Evolutionary conservation across 2,888 invertebrate species (phyloP), one percentile per base, ranked within the genome.

Genomic region (Thereva nobilitata): DNA sequence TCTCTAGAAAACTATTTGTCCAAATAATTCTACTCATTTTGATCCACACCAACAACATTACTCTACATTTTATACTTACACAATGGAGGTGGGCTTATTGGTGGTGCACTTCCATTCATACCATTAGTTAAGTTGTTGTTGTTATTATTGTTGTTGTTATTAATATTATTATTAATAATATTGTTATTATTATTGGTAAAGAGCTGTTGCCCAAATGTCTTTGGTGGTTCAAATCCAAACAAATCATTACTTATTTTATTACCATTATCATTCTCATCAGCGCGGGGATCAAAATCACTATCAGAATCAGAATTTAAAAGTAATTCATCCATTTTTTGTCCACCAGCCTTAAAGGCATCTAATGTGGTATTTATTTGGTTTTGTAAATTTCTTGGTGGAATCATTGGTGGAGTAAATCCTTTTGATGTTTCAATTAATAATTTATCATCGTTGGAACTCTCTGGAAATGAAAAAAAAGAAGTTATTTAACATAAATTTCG

Each of bases 241-340:
- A 81, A 72, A 74, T 80, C 80, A 69, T 80, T 79, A 71, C 77
- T 77, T 59, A 73, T 70, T 64, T 75, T 73, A 69, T 75, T 73
- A 74, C 69, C 80, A 78, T 76, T 83, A 77, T 74, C 77, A 67
- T 71, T 86, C 78, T 93, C 93, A 73, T 86, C 89, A 23, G 93
- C 93, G 70, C 95, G 86, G 0, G 95, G 95, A 83, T 95, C 92
- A 77, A 95, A 95, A 80, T 93, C 90, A 71, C 87, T 89, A 74
- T 94, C 92, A 65, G 93, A 88, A 77, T 93, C 91, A 1, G 87
- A 87, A 75, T 91, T 89, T 74, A 92, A 83, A 8, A 92, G 79
- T 12, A 91, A 79, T 44, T 89, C 90, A 79, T 92, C 92, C 71
- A 91, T 83, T 81, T 90, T 91, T 49, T 91, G 89, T 71, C 90